A percentile compares a stretch with the other conserved stretches of the same genome.
These are phyloP conservation scores for Drosophila elegans DNA, from an alignment of 1,140 invertebrate genomes.

Conservation along the genomic window DNA sequence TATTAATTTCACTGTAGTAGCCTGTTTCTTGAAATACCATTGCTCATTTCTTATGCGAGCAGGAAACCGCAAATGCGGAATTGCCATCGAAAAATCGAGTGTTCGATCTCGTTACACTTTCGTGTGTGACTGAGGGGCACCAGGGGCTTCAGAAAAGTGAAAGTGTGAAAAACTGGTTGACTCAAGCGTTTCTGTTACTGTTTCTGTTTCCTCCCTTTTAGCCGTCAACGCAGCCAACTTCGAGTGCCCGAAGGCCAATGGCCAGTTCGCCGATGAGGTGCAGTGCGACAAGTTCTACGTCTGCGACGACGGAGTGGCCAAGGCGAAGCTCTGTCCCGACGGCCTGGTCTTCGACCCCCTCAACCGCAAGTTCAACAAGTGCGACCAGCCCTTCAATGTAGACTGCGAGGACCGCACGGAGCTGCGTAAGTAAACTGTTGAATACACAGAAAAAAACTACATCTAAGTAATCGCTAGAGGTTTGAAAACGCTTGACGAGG, in stretches of 20 bases:
- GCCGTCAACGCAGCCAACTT: conserved; percentile 86
- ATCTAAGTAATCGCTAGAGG: too few species aligned
- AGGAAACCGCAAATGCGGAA: conserved; percentile 40
- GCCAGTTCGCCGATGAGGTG: conserved; percentile 90
- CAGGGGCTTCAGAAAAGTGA: conserved; percentile 36
- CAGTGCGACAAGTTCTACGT: conserved; percentile 95
- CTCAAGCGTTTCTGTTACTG: conserved; percentile 32
- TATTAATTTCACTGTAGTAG: too few species aligned
- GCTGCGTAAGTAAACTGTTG: conserved; percentile 90
- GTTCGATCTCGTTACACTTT: conserved; percentile 50
- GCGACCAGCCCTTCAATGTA: conserved; percentile 95
- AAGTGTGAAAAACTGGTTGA: conserved; percentile 49
- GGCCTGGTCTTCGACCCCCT: conserved; percentile 94
- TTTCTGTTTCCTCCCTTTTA: conserved; percentile 73
- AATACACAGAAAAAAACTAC: too few species aligned
- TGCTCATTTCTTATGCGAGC: conserved; percentile 4
- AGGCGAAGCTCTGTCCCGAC: conserved; percentile 92
- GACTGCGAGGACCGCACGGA: conserved; percentile 94
- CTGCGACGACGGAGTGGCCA: conserved; percentile 90
- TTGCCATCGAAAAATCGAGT: conserved; percentile 15
- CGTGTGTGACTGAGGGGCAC: conserved; percentile 8
- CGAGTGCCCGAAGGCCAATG: conserved; percentile 91
- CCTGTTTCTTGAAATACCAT: neutral
- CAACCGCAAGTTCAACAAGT: conserved; percentile 94
- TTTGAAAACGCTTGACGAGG: too few species aligned